Evolutionary conservation across 2,888 invertebrate genomes (phyloP).

Genomic region (Drosophila quinaria): DNA sequence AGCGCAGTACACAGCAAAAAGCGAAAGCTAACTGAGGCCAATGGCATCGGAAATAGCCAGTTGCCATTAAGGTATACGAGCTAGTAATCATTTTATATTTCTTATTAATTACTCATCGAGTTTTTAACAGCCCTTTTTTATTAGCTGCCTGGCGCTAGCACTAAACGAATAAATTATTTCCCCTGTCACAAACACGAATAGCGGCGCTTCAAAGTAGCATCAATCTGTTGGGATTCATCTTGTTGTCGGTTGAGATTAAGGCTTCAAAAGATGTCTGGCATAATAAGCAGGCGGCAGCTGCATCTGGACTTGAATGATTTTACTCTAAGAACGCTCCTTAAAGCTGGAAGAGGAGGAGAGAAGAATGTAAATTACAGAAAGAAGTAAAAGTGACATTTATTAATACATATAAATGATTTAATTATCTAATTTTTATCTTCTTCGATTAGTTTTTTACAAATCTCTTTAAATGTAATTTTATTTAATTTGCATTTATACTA

Average conservation of each 20-base stretch:
- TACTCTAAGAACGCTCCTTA: not conserved
- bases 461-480: not conserved
- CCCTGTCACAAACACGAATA: not conserved
- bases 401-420: not conserved
- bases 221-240: slow-evolving; percentile 46
- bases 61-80: slow-evolving; percentile 15
- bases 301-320: not conserved
- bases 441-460: not conserved
- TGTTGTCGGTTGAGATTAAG: not conserved
- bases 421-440: too few relatives aligned
- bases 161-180: not conserved
- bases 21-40: slow-evolving; percentile 83
- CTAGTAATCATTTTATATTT: slow-evolving; percentile 36
- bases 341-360: not conserved
- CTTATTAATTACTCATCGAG: slow-evolving; percentile 46
- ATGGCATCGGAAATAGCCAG: slow-evolving; percentile 76
- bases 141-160: slow-evolving; percentile 34
- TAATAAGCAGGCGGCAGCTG: slow-evolving; percentile 44
- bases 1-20: slow-evolving; percentile 60
- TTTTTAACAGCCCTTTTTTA: slow-evolving; percentile 12
- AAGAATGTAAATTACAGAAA: not conserved
- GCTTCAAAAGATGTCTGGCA: slow-evolving; percentile 33
- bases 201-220: slow-evolving; percentile 45
- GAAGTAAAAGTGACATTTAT: not conserved
- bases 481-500: not conserved